phyloP scores from a whole-genome alignment of 92 coral and sea anemone species.

The Palythoa grandiflora region DNA sequence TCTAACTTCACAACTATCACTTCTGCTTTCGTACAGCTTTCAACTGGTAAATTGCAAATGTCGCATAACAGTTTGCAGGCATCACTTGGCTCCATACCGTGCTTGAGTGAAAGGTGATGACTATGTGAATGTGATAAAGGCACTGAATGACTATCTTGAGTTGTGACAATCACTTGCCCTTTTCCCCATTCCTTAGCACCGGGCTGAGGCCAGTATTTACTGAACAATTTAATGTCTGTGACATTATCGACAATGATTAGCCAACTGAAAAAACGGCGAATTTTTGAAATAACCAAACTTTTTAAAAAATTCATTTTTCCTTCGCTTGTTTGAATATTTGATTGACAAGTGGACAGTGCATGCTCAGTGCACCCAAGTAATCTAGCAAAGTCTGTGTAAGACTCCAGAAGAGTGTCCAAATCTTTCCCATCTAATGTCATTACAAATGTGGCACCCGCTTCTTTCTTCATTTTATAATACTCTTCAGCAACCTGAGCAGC shows the following conservation, averaged over 20 bases:
- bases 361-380: constrained; percentile 40
- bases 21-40: no score
- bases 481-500: constrained; percentile 1
- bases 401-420: constrained; percentile 45
- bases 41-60: no score
- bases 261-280: constrained; percentile 47
- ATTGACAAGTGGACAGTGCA: background rate
- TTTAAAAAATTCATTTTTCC: constrained; percentile 25
- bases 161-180: constrained; percentile 5
- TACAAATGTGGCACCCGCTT: constrained; percentile 27
- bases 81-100: no score
- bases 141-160: no score
- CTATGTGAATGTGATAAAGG: no score
- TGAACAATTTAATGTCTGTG: constrained; percentile 9
- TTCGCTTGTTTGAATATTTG: no score
- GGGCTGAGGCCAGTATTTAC: constrained; percentile 40
- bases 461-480: background rate
- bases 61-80: no score
- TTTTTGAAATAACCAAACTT: constrained; percentile 35
- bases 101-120: no score
- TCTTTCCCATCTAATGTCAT: constrained; percentile 58
- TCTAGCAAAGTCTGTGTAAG: constrained; percentile 50
- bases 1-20: no score
- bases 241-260: constrained; percentile 62
- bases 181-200: constrained; percentile 49